A percentile compares a stretch with the other conserved stretches of the same genome.
Evolutionary conservation across 1,140 invertebrate species (phyloP).

Genomic region (Trissolcus basalis): DNA sequence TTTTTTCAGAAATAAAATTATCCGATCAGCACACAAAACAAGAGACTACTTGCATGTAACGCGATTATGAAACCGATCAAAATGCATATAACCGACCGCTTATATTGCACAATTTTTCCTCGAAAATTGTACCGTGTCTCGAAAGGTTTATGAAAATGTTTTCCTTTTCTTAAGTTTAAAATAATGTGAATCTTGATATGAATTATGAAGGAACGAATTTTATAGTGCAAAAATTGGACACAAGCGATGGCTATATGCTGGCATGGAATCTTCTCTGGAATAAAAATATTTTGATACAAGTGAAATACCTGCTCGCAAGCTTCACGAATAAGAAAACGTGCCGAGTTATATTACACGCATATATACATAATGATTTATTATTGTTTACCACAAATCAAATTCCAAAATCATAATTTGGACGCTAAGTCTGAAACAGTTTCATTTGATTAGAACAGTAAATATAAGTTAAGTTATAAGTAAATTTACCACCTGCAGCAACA

Average conservation of each 20-base stretch:
- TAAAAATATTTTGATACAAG: conserved; percentile 35
- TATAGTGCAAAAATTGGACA: conserved; percentile 37
- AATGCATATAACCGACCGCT: conserved; percentile 23
- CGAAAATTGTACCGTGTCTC: conserved; percentile 25
- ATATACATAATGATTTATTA: no score
- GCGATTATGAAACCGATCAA: conserved; percentile 43
- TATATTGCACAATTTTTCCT: conserved; percentile 18
- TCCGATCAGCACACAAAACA: conserved; percentile 44
- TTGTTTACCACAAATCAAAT: no score
- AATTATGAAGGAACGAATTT: conserved; percentile 43
- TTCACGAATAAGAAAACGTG: conserved; percentile 22
- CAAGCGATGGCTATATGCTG: conserved; percentile 31
- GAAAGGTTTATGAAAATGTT: conserved; percentile 23
- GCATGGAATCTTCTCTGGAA: conserved; percentile 30
- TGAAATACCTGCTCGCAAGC: conserved; percentile 25
- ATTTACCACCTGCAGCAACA: no score
- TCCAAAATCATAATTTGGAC: no score
- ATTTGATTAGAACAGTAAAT: no score
- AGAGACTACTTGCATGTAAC: conserved; percentile 38
- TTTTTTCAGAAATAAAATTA: conserved; percentile 40
- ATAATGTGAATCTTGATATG: conserved; percentile 41
- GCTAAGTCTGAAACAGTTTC: no score
- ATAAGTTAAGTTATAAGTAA: no score
- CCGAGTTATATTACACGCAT: conserved; percentile 19
- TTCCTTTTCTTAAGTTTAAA: conserved; percentile 32